Evolutionary conservation across 64 coral and sea anemone species (phyloP).

Genomic region (Catalaphyllia jardinei): DNA sequence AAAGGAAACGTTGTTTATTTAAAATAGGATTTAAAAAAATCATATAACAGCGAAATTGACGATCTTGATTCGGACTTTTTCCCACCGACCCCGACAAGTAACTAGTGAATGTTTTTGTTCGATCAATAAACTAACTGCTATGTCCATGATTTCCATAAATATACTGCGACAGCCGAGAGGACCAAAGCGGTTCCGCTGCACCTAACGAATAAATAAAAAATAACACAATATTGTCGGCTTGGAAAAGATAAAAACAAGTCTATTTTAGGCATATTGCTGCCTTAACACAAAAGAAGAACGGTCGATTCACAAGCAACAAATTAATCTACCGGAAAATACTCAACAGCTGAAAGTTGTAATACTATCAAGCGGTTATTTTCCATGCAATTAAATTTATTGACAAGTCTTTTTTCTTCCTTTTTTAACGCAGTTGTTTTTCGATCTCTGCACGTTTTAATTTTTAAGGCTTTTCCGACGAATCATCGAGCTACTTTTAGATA

Average conservation of each 20-base stretch:
- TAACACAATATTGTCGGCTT: not conserved
- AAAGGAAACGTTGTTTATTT: no score
- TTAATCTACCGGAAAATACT: not conserved
- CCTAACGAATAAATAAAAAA: not conserved
- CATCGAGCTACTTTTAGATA: no score
- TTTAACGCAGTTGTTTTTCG: not conserved
- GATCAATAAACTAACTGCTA: not conserved
- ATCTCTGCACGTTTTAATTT: not conserved
- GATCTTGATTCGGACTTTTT: not conserved
- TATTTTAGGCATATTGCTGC: not conserved
- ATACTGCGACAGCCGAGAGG: constrained; percentile 26
- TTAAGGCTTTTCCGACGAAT: no score
- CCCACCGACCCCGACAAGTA: no score
- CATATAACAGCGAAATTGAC: no score
- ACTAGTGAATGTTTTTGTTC: not conserved
- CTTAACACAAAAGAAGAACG: not conserved
- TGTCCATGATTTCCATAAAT: constrained; percentile 31
- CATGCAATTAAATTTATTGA: not conserved
- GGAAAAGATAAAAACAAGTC: not conserved
- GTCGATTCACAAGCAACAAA: not conserved
- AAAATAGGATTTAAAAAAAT: no score
- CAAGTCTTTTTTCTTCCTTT: not conserved
- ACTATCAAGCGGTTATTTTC: not conserved
- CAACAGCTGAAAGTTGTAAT: constrained; percentile 7
- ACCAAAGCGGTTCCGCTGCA: constrained; percentile 27